phyloP scores from a whole-genome alignment of 2,113 vertebrate species.

The Myrmecophaga tridactyla region DNA sequence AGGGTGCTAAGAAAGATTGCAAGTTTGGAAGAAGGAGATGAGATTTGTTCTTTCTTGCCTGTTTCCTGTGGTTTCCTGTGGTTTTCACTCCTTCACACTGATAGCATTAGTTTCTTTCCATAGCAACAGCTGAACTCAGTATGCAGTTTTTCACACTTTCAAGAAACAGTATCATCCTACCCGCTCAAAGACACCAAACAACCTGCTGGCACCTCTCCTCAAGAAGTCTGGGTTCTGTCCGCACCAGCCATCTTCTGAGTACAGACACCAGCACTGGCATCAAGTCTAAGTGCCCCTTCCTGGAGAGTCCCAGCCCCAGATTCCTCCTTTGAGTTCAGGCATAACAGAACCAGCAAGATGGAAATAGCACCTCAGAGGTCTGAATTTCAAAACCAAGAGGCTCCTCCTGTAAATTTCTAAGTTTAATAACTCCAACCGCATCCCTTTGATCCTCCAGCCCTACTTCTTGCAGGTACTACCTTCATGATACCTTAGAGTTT shows the following conservation, averaged over 20 bases:
- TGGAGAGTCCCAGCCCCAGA: not conserved
- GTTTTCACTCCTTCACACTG: no score
- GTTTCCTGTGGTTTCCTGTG: no score
- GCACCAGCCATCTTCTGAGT: not conserved
- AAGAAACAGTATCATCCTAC: no score
- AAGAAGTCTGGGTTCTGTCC: not conserved
- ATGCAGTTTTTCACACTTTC: no score
- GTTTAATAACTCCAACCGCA: not conserved
- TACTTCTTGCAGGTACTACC: not conserved
- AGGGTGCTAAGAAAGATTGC: no score
- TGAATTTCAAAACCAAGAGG: not conserved
- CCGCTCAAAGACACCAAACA: no score
- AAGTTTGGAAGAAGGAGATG: no score
- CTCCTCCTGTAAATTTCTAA: not conserved
- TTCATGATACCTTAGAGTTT: not conserved
- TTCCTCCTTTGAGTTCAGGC: not conserved
- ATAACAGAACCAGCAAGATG: not conserved
- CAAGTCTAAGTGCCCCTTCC: not conserved
- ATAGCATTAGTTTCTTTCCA: no score
- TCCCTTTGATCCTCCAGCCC: not conserved
- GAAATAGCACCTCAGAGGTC: not conserved
- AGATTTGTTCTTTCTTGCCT: no score
- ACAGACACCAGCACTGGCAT: not conserved
- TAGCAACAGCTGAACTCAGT: no score
- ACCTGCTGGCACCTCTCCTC: not conserved